Evolutionary conservation across 2,113 vertebrate genomes (phyloP).

Genomic region (Hippopotamus amphibius): DNA sequence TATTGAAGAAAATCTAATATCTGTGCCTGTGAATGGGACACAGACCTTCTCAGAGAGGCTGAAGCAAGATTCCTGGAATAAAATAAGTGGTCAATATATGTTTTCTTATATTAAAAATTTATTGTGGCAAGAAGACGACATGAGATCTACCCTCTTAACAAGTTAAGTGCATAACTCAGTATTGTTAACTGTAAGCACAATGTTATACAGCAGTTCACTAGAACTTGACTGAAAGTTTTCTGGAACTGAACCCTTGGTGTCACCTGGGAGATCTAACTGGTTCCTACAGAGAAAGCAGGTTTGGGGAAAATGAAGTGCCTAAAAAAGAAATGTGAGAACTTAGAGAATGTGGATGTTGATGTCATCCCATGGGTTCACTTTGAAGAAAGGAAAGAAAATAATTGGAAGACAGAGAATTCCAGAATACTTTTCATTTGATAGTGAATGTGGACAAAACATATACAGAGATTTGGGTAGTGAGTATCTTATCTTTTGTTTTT

Average conservation of each 20-base stretch:
- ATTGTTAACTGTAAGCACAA: not conserved
- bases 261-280: not conserved
- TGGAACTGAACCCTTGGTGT: not conserved
- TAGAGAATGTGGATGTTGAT: not conserved
- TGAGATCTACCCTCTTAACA: not conserved
- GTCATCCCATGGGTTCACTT: not conserved
- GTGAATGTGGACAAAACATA: not conserved
- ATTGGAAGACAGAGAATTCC: not conserved
- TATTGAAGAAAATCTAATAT: conserved; percentile 37
- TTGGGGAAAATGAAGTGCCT: not conserved
- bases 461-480: not conserved
- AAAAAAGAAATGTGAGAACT: not conserved
- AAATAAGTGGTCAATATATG: not conserved
- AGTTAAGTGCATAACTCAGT: not conserved
- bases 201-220: not conserved
- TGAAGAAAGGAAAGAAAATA: not conserved
- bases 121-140: not conserved
- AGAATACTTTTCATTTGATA: not conserved
- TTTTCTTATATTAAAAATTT: not conserved
- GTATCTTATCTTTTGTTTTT: not conserved
- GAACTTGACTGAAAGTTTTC: not conserved
- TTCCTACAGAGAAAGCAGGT: not conserved
- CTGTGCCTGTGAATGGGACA: not conserved
- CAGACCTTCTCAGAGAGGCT: not conserved
- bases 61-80: not conserved